Evolutionary conservation across 2,113 vertebrate genomes (phyloP).

Genomic region (Thamnaconus septentrionalis): DNA sequence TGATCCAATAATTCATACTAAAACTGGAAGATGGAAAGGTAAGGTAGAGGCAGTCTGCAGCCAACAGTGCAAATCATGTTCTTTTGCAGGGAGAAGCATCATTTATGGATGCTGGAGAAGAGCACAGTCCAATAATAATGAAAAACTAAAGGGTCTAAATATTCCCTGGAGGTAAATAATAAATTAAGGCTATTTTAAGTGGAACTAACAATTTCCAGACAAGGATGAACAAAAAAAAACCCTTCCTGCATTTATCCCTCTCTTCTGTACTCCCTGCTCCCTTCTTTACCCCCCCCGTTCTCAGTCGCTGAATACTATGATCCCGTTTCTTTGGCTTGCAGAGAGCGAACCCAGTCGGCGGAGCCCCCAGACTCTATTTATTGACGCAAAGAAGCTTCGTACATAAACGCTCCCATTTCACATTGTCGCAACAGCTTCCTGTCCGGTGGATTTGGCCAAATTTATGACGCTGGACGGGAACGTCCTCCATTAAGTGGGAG

Average conservation of each 20-base stretch:
- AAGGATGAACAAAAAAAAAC: constrained; percentile 10
- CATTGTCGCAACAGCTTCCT: constrained; percentile 57
- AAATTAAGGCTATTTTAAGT: too few species aligned
- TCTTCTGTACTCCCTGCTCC: constrained; percentile 9
- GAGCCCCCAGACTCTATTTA: constrained; percentile 49
- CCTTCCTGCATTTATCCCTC: constrained; percentile 28
- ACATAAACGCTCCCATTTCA: constrained; percentile 61
- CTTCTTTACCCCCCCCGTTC: constrained; percentile 6
- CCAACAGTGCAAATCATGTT: too few species aligned
- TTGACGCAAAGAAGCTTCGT: constrained; percentile 64
- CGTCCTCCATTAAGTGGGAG: constrained; percentile 30
- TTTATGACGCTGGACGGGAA: constrained; percentile 52
- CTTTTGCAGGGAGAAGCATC: too few species aligned
- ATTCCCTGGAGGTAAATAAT: too few species aligned
- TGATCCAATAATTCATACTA: too few species aligned
- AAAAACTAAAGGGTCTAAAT: too few species aligned
- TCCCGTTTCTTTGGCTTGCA: constrained; percentile 45
- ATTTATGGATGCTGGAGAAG: too few species aligned
- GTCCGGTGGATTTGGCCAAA: constrained; percentile 48
- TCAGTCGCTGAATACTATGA: constrained; percentile 54
- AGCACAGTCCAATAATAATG: too few species aligned
- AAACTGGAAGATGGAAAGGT: too few species aligned
- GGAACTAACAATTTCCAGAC: constrained; percentile 18
- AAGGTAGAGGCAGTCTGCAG: too few species aligned
- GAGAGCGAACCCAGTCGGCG: neutral